Evolutionary conservation across 2,797 vertebrate genomes (phyloP).

Genomic region (Taeniopygia guttata): DNA sequence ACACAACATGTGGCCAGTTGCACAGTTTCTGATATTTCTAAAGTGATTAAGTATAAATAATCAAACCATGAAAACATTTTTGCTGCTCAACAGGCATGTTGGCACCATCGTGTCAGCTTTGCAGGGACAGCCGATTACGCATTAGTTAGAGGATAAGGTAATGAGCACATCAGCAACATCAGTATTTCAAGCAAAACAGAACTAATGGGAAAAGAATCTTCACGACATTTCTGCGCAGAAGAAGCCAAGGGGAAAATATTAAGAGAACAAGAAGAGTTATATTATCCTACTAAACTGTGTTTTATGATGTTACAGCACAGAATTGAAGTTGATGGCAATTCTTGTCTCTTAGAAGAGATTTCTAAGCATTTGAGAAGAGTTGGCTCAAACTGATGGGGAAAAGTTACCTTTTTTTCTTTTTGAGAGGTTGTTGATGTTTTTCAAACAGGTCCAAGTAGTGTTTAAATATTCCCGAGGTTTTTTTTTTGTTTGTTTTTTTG

Average conservation of each 20-base stretch:
- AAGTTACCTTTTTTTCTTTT: not conserved
- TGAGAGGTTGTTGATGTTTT: not conserved
- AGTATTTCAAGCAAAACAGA: not conserved
- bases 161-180: not conserved
- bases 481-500: not conserved
- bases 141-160: not conserved
- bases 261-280: not conserved
- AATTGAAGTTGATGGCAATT: not conserved
- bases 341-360: not conserved
- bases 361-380: not conserved
- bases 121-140: not conserved
- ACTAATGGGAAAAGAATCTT: not conserved
- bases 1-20: not conserved
- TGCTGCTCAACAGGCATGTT: not conserved
- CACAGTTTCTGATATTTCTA: not conserved
- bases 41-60: not conserved
- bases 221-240: not conserved
- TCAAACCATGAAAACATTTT: not conserved
- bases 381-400: not conserved
- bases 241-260: not conserved
- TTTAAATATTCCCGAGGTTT: not conserved
- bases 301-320: not conserved
- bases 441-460: not conserved
- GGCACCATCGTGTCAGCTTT: not conserved
- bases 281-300: not conserved